Percentiles rank a stretch among this genome's conserved stretches.
Evolutionary conservation across 2,113 vertebrate species (phyloP).

Genomic region (Chloropsis cyanopogon): DNA sequence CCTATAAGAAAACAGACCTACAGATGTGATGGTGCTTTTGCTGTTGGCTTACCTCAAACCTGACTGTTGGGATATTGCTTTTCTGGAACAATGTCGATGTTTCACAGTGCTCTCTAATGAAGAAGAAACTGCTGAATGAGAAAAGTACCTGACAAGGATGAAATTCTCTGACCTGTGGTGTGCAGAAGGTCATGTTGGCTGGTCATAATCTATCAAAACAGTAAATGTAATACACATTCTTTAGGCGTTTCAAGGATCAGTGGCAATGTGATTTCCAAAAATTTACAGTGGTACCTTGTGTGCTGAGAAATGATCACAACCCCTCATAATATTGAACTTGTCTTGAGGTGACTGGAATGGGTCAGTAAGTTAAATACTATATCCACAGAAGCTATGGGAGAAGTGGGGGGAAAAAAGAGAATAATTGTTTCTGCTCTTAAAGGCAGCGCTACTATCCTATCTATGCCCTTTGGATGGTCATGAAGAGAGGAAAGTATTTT

Average conservation of each 20-base stretch:
- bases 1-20: not conserved
- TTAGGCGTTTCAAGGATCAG: slow-evolving; percentile 42
- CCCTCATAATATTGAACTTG: slow-evolving; percentile 13
- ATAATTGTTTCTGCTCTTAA: not conserved
- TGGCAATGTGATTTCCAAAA: slow-evolving; percentile 19
- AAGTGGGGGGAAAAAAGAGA: not conserved
- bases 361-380: slow-evolving; percentile 1
- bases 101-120: not conserved
- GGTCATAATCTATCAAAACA: slow-evolving; percentile 32
- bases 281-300: not conserved
- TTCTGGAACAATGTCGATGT: not conserved
- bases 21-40: not conserved
- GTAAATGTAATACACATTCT: not conserved
- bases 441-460: not conserved
- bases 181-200: not conserved
- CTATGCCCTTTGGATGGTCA: not conserved
- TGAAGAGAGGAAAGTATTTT: not conserved
- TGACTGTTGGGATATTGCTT: not conserved
- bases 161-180: slow-evolving; percentile 19
- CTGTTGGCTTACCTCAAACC: not conserved
- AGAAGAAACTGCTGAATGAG: slow-evolving; percentile 15
- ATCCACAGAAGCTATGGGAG: not conserved
- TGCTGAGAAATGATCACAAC: not conserved
- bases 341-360: slow-evolving; percentile 2
- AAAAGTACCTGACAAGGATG: not conserved